Percentiles rank a stretch among this genome's conserved stretches.
These are phyloP conservation scores for Podarcis siculus DNA, from an alignment of 2,797 vertebrate genomes.

Conservation along the genomic window DNA sequence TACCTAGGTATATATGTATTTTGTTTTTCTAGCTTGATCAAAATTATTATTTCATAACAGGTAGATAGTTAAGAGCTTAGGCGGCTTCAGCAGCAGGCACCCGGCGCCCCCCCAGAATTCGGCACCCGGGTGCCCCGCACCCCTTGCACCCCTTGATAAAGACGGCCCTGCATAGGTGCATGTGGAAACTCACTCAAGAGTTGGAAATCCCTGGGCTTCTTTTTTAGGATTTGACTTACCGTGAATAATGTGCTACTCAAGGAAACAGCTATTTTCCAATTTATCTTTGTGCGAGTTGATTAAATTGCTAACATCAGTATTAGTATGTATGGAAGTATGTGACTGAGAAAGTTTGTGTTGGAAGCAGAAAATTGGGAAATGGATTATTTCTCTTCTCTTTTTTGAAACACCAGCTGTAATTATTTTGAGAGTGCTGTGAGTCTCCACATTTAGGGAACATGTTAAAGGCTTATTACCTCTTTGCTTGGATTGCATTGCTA, in stretches of 20 bases:
- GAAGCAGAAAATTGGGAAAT: neutral
- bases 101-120: no score
- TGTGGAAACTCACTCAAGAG: neutral
- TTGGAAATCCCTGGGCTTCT: neutral
- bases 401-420: conserved; percentile 13
- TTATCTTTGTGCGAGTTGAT: neutral
- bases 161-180: no score
- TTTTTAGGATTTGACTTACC: neutral
- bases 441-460: neutral
- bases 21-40: no score
- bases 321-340: neutral
- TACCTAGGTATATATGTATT: no score
- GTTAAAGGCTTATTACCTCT: neutral
- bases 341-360: neutral
- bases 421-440: neutral
- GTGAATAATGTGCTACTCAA: neutral
- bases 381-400: neutral
- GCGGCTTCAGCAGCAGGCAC: no score
- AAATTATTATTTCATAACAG: no score
- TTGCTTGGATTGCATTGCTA: neutral
- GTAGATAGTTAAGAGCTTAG: no score
- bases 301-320: neutral
- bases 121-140: no score
- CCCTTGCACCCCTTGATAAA: no score
- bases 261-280: neutral